phyloP scores from a whole-genome alignment of 64 coral and sea anemone genomes.

The Montipora foliosa region DNA sequence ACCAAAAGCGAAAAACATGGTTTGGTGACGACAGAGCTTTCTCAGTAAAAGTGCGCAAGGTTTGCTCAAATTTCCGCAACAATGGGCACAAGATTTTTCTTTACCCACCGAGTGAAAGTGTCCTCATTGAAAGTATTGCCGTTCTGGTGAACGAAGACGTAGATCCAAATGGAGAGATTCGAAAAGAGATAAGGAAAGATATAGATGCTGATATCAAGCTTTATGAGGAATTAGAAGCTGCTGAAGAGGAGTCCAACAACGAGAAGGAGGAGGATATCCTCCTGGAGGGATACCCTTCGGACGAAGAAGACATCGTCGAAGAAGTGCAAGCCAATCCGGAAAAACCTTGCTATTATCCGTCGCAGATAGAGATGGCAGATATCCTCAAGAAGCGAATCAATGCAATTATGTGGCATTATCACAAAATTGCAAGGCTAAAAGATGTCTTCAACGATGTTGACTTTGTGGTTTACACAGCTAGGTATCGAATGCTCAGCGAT shows the following conservation, averaged over 20 bases:
- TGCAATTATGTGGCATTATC: no score
- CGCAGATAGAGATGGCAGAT: slow-evolving; percentile 72
- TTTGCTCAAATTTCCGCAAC: background rate
- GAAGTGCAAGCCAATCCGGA: slow-evolving; percentile 9
- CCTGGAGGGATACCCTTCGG: background rate
- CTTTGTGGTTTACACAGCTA: slow-evolving; percentile 73
- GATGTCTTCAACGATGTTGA: slow-evolving; percentile 64
- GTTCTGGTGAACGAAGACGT: slow-evolving; percentile 4
- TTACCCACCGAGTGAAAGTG: background rate
- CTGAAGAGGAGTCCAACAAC: background rate
- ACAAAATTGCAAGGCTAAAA: slow-evolving; percentile 36
- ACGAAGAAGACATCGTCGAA: slow-evolving; percentile 50
- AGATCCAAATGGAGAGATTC: background rate
- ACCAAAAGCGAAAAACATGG: background rate
- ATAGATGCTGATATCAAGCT: background rate
- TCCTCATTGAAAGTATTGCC: background rate
- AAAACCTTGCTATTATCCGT: slow-evolving; percentile 71
- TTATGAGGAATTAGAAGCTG: background rate
- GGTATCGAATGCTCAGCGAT: slow-evolving; percentile 73
- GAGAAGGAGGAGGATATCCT: background rate
- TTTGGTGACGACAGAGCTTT: background rate
- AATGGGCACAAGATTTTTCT: background rate
- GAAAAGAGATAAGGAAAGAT: slow-evolving; percentile 11
- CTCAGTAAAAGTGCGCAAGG: background rate
- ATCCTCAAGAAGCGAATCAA: slow-evolving; percentile 33